A percentile compares a stretch with the other conserved stretches of the same genome.
Evolutionary conservation across 2,113 vertebrate genomes (phyloP).

Genomic region (Meles meles): DNA sequence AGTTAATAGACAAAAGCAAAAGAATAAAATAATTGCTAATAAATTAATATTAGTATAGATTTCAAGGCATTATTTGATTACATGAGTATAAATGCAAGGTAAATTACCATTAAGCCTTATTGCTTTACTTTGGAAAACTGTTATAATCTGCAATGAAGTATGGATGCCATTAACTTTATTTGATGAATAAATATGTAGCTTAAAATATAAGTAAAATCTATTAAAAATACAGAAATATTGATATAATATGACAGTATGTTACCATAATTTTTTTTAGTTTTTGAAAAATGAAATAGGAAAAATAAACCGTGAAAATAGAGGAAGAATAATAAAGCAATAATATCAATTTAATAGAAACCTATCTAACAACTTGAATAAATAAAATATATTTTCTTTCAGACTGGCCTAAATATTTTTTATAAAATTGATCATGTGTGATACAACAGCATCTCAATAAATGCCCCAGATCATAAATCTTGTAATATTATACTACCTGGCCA

Average conservation of each 20-base stretch:
- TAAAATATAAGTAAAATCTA: not conserved
- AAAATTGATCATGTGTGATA: not conserved
- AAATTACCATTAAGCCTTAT: not conserved
- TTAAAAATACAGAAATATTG: not conserved
- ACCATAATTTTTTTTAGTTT: not conserved
- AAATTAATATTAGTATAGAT: not conserved
- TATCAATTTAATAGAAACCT: not conserved
- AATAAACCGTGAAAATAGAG: not conserved
- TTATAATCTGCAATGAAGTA: not conserved
- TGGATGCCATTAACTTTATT: not conserved
- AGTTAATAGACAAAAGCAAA: not conserved
- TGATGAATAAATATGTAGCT: not conserved
- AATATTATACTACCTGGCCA: not conserved
- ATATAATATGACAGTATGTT: not conserved
- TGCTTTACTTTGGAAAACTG: not conserved
- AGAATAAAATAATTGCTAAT: not conserved
- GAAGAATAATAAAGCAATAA: not conserved
- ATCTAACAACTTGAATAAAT: not conserved
- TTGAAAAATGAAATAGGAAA: not conserved
- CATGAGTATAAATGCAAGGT: not conserved
- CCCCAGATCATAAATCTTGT: not conserved
- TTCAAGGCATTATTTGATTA: conserved; percentile 24
- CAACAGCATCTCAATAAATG: not conserved
- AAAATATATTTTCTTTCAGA: conserved; percentile 6
- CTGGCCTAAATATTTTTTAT: not conserved